These are phyloP conservation scores for Panagrolaimus sp. DNA, from an alignment of 1,140 invertebrate genomes.

Conservation along the genomic window DNA sequence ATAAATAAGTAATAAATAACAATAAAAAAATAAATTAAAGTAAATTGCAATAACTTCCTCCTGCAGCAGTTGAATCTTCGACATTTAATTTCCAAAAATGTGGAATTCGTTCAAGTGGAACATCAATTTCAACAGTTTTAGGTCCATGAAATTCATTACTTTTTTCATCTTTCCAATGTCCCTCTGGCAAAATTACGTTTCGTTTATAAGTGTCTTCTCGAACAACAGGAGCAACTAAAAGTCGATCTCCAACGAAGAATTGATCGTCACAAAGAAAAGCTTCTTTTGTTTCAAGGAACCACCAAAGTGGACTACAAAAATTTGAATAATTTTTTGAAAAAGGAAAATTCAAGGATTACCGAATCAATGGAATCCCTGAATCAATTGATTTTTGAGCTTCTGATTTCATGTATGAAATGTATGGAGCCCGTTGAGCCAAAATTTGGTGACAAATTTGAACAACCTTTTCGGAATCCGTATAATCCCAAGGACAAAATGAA, in stretches of 20 bases:
- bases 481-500: conserved; percentile 80
- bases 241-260: conserved; percentile 60
- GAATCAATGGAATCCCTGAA: conserved; percentile 68
- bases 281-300: conserved; percentile 30
- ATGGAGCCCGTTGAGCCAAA: conserved; percentile 69
- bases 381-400: conserved; percentile 66
- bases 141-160: conserved; percentile 16
- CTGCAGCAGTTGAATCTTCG: too few relatives aligned
- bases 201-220: conserved; percentile 50
- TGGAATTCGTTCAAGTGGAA: not conserved
- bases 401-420: conserved; percentile 67
- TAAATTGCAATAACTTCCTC: too few relatives aligned
- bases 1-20: too few relatives aligned
- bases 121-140: not conserved
- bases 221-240: conserved; percentile 61
- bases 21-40: too few relatives aligned
- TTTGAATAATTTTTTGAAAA: not conserved
- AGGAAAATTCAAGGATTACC: too few relatives aligned
- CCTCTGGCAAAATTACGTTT: conserved; percentile 57
- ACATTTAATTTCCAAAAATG: not conserved
- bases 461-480: conserved; percentile 66
- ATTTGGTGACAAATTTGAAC: conserved; percentile 68
- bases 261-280: conserved; percentile 50
- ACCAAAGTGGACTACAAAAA: conserved; percentile 45
- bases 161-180: conserved; percentile 36